phyloP scores from a whole-genome alignment of 2,888 invertebrate genomes.

The Eutolmus rufibarbis region DNA sequence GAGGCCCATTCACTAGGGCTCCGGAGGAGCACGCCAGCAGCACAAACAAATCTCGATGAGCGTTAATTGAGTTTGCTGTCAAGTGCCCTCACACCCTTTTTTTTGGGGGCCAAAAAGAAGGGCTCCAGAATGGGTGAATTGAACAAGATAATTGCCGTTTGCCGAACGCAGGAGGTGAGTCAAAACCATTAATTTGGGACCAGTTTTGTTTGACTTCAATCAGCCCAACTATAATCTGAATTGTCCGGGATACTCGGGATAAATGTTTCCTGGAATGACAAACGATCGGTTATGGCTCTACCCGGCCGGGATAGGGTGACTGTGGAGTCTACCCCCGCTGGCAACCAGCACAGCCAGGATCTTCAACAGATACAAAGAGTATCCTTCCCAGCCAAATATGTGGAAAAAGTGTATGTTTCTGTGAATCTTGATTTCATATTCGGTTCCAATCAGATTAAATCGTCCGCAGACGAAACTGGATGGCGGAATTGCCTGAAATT shows the following conservation, averaged over 20 bases:
- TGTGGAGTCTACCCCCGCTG: background rate
- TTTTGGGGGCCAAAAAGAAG: background rate
- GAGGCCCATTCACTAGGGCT: background rate
- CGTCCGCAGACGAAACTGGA: conserved; percentile 20
- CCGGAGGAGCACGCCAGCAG: background rate
- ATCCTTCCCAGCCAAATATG: conserved; percentile 24
- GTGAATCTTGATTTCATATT: conserved; percentile 44
- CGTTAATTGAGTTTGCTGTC: conserved; percentile 30
- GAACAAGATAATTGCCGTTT: background rate
- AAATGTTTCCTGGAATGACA: conserved; percentile 5
- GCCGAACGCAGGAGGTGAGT: background rate
- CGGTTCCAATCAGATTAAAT: conserved; percentile 45
- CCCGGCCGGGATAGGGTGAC: background rate
- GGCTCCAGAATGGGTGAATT: background rate
- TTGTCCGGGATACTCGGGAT: background rate
- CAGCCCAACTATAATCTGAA: conserved; percentile 6
- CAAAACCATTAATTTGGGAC: conserved; percentile 13
- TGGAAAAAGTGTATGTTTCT: conserved; percentile 43
- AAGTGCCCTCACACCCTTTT: background rate
- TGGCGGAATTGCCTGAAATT: conserved; percentile 21
- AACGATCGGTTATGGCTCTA: background rate
- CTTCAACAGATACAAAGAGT: background rate
- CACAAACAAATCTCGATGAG: conserved; percentile 27
- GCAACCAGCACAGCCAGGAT: background rate
- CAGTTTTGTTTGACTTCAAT: conserved; percentile 34